These are phyloP conservation scores for Ibycter americanus DNA, from an alignment of 2,797 vertebrate species.

Conservation along the genomic window DNA sequence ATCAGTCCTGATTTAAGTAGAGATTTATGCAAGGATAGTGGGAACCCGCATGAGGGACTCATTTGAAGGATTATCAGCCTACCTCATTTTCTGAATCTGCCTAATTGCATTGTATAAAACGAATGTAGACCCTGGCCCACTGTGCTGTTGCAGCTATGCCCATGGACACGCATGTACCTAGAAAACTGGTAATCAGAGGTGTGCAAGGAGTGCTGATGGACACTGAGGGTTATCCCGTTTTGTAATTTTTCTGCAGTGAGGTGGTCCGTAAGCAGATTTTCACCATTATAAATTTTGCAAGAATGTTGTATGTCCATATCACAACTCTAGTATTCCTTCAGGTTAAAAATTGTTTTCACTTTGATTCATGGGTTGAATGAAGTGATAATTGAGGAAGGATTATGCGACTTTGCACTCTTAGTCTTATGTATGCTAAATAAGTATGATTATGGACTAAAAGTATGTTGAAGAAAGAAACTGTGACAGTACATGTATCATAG, in stretches of 20 bases:
- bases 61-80: background rate
- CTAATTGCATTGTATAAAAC: background rate
- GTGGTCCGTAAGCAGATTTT: background rate
- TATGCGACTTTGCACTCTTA: background rate
- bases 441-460: conserved; percentile 53
- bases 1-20: background rate
- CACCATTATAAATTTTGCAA: background rate
- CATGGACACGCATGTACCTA: background rate
- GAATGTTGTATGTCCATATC: background rate
- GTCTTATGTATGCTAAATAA: conserved; percentile 23
- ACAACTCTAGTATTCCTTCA: background rate
- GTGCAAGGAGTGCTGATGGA: background rate
- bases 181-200: background rate
- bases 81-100: background rate
- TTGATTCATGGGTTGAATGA: background rate
- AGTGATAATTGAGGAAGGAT: background rate
- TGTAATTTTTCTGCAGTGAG: background rate
- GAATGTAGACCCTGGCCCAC: background rate
- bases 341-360: background rate
- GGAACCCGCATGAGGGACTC: background rate
- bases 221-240: background rate
- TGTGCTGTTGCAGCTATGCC: background rate
- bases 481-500: conserved; percentile 69
- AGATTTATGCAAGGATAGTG: background rate
- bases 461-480: conserved; percentile 44